Conservation (phyloP, 2,113 vertebrate species). For the Archilochus colubris region DNA sequence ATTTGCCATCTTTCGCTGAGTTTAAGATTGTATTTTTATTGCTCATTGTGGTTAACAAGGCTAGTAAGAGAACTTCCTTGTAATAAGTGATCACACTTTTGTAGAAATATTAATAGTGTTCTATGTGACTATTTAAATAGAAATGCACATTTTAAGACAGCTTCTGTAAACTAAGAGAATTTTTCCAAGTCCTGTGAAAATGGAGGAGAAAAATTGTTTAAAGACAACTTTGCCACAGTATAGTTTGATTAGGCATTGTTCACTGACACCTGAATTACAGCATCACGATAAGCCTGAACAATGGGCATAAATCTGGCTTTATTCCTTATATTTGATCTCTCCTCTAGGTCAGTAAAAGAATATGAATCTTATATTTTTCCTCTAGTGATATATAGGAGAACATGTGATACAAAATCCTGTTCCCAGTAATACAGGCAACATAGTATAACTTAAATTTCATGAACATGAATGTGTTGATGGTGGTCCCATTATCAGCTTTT, state of each 20-base stretch:
- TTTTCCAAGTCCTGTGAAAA: background rate
- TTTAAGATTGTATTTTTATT: background rate
- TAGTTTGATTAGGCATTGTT: background rate
- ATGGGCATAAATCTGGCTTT: background rate
- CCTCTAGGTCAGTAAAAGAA: background rate
- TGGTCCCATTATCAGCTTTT: background rate
- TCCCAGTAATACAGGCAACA: background rate
- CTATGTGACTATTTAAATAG: background rate
- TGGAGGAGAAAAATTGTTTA: background rate
- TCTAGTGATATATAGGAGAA: background rate
- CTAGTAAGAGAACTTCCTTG: background rate
- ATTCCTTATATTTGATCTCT: conserved; percentile 11
- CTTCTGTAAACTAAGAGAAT: background rate
- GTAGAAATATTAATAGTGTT: background rate
- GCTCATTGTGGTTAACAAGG: background rate
- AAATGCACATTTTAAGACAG: background rate
- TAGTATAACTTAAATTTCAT: background rate
- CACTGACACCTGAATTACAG: background rate
- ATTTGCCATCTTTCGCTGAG: background rate
- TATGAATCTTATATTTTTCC: background rate
- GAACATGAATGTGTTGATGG: background rate
- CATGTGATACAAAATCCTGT: background rate
- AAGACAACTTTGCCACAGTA: background rate
- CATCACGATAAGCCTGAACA: background rate
- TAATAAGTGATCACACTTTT: background rate